These are phyloP conservation scores for Aviceda subcristata DNA, from an alignment of 2,113 vertebrate species.

Conservation along the genomic window DNA sequence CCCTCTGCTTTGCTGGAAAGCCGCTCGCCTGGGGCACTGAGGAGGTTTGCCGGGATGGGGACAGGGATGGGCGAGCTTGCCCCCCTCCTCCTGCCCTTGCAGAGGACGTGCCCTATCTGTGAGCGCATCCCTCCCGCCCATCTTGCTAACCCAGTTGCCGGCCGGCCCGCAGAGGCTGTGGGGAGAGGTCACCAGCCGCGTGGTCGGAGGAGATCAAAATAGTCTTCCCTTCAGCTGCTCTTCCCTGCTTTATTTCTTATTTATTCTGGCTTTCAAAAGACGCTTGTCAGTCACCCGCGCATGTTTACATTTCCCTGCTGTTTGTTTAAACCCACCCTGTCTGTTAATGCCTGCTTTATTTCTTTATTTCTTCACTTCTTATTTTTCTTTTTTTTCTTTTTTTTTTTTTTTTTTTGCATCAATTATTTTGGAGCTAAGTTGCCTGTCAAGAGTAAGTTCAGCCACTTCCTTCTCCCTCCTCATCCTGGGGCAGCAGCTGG, in stretches of 20 bases:
- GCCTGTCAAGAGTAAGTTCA: conserved; percentile 67
- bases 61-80: fast-evolving
- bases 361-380: not conserved
- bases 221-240: not conserved
- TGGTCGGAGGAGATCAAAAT: not conserved
- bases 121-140: not conserved
- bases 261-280: not conserved
- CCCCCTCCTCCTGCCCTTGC: not conserved
- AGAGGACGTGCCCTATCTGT: not conserved
- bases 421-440: conserved; percentile 68
- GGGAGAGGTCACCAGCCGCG: not conserved
- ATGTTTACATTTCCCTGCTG: not conserved
- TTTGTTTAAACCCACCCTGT: not conserved
- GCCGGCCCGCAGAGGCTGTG: fast-evolving
- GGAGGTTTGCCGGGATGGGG: not conserved
- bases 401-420: conserved; percentile 47
- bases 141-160: not conserved
- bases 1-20: not conserved
- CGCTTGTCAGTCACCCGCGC: fast-evolving
- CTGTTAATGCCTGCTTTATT: conserved; percentile 53
- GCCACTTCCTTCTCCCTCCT: not conserved
- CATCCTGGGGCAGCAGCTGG: not conserved
- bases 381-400: not conserved
- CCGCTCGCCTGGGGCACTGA: fast-evolving
- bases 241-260: not conserved